These are phyloP conservation scores for Drosophila burlai DNA, from an alignment of 1,140 invertebrate genomes.

Conservation along the genomic window DNA sequence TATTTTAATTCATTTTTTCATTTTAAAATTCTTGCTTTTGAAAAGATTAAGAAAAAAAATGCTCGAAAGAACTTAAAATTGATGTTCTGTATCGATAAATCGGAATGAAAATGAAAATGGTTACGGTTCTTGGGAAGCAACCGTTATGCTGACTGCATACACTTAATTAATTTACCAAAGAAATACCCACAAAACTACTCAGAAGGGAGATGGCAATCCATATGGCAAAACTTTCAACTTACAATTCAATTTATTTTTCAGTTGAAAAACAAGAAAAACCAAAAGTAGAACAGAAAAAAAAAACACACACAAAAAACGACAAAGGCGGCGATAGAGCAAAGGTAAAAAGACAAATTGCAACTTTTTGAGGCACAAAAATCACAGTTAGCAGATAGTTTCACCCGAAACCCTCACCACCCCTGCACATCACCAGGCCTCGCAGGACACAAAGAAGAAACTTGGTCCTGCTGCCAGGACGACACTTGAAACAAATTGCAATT, in stretches of 20 bases:
- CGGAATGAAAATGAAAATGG: constrained; percentile 50
- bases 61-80: constrained; percentile 1
- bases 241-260: constrained; percentile 69
- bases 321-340: constrained; percentile 32
- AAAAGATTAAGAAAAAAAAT: not conserved
- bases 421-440: not conserved
- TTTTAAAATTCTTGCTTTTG: not conserved
- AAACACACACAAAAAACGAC: constrained; percentile 7
- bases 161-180: constrained; percentile 69
- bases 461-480: constrained; percentile 68
- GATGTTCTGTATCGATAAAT: constrained; percentile 53
- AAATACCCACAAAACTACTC: constrained; percentile 1
- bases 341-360: constrained; percentile 75
- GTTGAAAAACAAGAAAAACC: constrained; percentile 33
- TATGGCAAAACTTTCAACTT: constrained; percentile 64
- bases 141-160: constrained; percentile 48
- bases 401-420: not conserved
- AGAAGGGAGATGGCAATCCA: constrained; percentile 34
- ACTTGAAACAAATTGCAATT: constrained; percentile 81
- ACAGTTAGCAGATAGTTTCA: constrained; percentile 73
- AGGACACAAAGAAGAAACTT: constrained; percentile 65
- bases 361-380: constrained; percentile 68
- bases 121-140: constrained; percentile 28
- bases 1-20: constrained; percentile 71
- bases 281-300: constrained; percentile 24